Conservation (phyloP, 1,140 invertebrate species). For the Aricia agestis region DNA sequence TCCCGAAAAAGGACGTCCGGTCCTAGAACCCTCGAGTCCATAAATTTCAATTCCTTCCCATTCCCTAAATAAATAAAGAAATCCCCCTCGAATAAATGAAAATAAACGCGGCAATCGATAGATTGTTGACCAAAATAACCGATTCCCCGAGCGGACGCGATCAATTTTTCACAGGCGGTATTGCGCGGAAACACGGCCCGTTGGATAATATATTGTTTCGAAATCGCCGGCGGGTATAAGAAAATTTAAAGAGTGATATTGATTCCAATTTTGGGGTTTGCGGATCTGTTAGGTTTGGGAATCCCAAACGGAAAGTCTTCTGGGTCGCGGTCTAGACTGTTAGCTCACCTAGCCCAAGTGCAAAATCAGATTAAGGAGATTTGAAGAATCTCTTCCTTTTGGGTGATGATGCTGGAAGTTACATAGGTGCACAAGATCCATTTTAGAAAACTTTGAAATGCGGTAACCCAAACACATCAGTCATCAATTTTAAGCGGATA, state of each 20-base stretch:
- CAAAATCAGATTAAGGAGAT: no score
- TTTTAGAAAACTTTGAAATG: no score
- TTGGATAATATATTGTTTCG: background rate
- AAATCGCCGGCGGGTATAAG: no score
- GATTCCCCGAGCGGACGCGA: conserved; percentile 8
- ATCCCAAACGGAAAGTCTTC: no score
- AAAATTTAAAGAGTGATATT: no score
- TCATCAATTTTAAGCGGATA: background rate
- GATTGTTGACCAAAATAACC: conserved; percentile 8
- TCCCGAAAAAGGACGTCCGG: background rate
- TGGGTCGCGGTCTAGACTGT: no score
- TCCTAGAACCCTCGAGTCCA: background rate
- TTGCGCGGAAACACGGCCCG: background rate
- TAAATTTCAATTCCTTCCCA: conserved; percentile 6
- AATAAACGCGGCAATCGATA: background rate
- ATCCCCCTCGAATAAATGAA: conserved; percentile 2
- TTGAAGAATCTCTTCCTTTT: no score
- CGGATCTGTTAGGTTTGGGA: background rate
- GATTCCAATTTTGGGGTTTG: no score
- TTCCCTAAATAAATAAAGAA: conserved; percentile 8
- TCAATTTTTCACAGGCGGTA: conserved; percentile 18
- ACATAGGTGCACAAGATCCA: no score
- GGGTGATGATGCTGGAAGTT: no score
- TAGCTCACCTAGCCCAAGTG: no score
- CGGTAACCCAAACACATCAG: no score